Evolutionary conservation across 1,140 invertebrate genomes (phyloP), one percentile per base, ranked within the genome.

Genomic region (Pygmarrhopalites habei): DNA sequence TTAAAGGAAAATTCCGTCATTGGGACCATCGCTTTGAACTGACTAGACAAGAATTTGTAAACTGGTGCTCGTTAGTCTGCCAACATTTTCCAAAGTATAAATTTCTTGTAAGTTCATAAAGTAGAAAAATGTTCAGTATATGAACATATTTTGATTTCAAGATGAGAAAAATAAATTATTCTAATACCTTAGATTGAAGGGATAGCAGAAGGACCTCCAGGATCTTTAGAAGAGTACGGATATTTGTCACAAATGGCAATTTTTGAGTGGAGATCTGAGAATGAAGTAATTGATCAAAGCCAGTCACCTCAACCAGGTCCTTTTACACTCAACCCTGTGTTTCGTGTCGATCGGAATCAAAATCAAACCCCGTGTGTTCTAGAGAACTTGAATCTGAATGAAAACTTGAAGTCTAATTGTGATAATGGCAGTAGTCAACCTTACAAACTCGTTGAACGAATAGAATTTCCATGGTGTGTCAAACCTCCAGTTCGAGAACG

Each of bases 21-120:
- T 78, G 75, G 74, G 81, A 82, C 71, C 81, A 82, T 64, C 81
- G 81, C 66, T 82, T 82, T 77, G 81, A 82, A 68, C 82, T 80
- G 80, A 79, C 72, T 19, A 70, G 77, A 65, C 21, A 64, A 28
- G 73, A 82, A 71, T 82, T 82, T 70, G 61, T 74, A 49, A 55
- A 67, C 17, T 82, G 80, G 80, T 82, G 68, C 66, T 56, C 59
- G 32, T 67, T 63, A 23, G 71, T 66, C 7, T 69, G 63, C 25
- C 1, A 1, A 17, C 3, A 59, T 21, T 68, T 58, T 44, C 62
- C 59, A 25, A 28, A 14, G 10, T 71, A 71, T 30, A 28, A 15
- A 12, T 71, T 43, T 43, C n/a, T n/a, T n/a, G n/a, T n/a, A n/a
- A n/a, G n/a, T n/a, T n/a, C n/a, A n/a, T n/a, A n/a, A n/a, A n/a